phyloP scores from a whole-genome alignment of 2,888 invertebrate species.

The Dryococelus australis region DNA sequence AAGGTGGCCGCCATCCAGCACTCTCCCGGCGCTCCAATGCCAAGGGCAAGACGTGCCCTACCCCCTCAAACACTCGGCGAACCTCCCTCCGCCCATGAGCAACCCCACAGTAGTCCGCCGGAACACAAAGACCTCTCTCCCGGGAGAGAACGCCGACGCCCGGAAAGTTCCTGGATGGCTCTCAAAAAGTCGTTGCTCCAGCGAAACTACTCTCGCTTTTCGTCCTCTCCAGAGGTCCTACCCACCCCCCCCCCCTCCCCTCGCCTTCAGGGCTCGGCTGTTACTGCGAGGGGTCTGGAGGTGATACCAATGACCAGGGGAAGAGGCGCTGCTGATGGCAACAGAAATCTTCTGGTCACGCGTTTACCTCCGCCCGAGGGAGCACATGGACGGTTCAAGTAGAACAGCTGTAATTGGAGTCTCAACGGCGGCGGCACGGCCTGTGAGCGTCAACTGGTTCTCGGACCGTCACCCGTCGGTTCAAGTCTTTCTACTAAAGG shows the following conservation, averaged over 20 bases:
- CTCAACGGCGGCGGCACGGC: no score
- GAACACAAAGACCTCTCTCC: constrained; percentile 16
- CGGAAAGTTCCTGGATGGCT: constrained; percentile 9
- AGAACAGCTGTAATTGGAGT: no score
- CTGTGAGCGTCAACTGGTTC: no score
- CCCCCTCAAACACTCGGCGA: neutral
- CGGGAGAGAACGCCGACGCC: constrained; percentile 16
- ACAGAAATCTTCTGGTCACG: neutral
- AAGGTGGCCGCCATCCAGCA: neutral
- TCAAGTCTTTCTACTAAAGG: no score
- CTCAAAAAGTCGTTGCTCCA: constrained; percentile 16
- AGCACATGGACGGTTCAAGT: no score
- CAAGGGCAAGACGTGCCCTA: constrained; percentile 10
- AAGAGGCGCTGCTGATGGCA: neutral
- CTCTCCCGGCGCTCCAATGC: neutral
- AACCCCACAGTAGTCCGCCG: neutral
- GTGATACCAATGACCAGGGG: neutral
- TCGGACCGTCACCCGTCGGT: no score
- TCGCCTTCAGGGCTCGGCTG: no score
- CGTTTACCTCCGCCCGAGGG: no score
- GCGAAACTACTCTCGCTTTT: constrained; percentile 10
- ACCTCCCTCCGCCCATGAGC: neutral
- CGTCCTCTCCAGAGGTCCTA: neutral
- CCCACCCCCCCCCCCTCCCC: neutral
- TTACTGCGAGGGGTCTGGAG: neutral